phyloP scores from a whole-genome alignment of 1,140 invertebrate genomes.

The Nephotettix cincticeps region DNA sequence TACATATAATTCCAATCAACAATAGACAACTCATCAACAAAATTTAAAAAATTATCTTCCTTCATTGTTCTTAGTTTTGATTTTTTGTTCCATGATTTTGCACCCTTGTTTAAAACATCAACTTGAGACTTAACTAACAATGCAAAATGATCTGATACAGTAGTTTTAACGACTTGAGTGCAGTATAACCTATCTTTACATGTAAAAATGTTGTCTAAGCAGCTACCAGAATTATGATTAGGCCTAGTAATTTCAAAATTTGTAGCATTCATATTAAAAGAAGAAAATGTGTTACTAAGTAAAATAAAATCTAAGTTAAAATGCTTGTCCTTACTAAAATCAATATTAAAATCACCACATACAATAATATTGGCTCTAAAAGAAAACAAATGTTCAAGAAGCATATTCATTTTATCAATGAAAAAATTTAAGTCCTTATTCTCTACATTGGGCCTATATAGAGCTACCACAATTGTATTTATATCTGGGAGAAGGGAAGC shows the following conservation, averaged over 20 bases:
- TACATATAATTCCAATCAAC: background rate
- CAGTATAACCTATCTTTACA: background rate
- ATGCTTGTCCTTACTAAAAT: background rate
- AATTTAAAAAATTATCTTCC: background rate
- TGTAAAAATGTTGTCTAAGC: background rate
- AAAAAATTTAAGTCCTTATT: background rate
- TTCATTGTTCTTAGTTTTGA: background rate
- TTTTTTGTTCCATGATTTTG: background rate
- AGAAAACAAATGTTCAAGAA: background rate
- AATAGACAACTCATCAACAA: background rate
- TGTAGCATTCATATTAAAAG: background rate
- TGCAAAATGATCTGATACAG: background rate
- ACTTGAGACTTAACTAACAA: background rate
- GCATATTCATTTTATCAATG: background rate
- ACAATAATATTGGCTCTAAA: no score
- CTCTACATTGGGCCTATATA: background rate
- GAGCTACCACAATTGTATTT: conserved; percentile 1
- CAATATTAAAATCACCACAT: no score
- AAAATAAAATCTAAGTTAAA: conserved; percentile 2
- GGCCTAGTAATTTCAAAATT: background rate
- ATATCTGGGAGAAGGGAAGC: background rate
- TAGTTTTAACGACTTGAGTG: background rate
- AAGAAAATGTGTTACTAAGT: background rate
- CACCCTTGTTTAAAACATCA: background rate
- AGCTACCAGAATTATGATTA: background rate